phyloP scores from a whole-genome alignment of 2,797 vertebrate genomes.

The Pagetopsis macropterus region DNA sequence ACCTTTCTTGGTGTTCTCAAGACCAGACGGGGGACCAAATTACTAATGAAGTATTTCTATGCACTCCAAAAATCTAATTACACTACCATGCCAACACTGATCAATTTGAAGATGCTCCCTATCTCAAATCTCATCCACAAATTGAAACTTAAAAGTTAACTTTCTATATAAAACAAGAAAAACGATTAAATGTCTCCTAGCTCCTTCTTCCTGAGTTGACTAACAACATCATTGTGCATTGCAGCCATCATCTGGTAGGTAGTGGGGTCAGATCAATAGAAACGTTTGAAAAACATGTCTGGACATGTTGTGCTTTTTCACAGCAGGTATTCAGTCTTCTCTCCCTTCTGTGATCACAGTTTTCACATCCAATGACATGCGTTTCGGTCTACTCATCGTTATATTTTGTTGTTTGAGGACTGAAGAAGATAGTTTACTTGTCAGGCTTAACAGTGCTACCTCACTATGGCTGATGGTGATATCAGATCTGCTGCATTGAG shows the following conservation, averaged over 20 bases:
- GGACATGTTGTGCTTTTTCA: background rate
- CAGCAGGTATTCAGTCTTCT: background rate
- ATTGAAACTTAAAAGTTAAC: conserved; percentile 2
- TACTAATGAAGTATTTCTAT: background rate
- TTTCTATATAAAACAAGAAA: background rate
- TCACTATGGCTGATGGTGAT: background rate
- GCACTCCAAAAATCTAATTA: background rate
- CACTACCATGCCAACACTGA: background rate
- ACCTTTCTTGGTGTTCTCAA: background rate
- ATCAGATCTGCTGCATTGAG: background rate
- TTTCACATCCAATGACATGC: background rate
- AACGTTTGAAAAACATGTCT: background rate
- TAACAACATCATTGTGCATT: background rate
- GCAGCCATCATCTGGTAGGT: background rate
- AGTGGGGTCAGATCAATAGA: background rate
- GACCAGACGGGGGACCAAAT: background rate
- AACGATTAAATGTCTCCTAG: background rate
- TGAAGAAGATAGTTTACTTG: background rate
- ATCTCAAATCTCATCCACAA: background rate
- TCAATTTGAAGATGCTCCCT: too few relatives aligned
- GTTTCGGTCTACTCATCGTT: background rate
- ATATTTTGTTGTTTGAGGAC: background rate
- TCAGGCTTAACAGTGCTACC: background rate
- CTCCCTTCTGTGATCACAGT: background rate
- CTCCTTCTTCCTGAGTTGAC: background rate